These are phyloP conservation scores for Etheostoma cragini DNA, from an alignment of 2,113 vertebrate genomes.

Conservation along the genomic window DNA sequence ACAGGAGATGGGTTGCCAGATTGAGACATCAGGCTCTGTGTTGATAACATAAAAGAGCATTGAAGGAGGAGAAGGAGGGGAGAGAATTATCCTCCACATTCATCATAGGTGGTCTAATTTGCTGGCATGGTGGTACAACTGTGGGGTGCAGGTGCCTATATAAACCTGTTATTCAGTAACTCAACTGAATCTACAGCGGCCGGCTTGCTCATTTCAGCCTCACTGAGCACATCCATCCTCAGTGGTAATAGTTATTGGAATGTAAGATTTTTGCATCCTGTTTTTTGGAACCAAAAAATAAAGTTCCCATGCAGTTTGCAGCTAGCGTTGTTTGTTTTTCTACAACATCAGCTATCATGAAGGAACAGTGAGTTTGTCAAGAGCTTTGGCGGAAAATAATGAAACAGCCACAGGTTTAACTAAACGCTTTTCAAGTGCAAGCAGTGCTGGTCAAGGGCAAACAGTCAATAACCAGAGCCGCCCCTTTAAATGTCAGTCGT, in stretches of 20 bases:
- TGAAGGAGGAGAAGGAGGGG: slow-evolving; percentile 19
- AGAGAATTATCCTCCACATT: slow-evolving; percentile 22
- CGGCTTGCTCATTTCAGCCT: slow-evolving; percentile 35
- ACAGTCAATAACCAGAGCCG: slow-evolving; percentile 62
- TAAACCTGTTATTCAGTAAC: slow-evolving; percentile 64
- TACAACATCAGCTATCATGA: neutral
- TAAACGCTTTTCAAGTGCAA: slow-evolving; percentile 51
- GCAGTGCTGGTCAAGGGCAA: slow-evolving; percentile 62
- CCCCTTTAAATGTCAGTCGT: slow-evolving; percentile 77
- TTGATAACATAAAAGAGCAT: slow-evolving; percentile 60
- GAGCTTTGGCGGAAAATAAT: neutral
- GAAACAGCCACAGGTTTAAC: slow-evolving; percentile 34
- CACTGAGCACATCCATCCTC: slow-evolving; percentile 37
- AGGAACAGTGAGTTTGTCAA: neutral
- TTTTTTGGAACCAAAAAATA: slow-evolving; percentile 5
- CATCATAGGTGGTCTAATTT: slow-evolving; percentile 52
- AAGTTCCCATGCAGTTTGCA: neutral
- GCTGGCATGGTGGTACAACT: slow-evolving; percentile 25
- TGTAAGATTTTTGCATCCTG: neutral
- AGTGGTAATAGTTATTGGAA: slow-evolving; percentile 28
- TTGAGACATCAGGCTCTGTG: slow-evolving; percentile 67
- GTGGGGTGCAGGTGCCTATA: slow-evolving; percentile 32
- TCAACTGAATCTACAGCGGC: slow-evolving; percentile 27
- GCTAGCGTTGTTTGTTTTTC: neutral
- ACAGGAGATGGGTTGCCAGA: slow-evolving; percentile 70